Evolutionary conservation across 2,888 invertebrate species (phyloP), one percentile per base, ranked within the genome.

Genomic region (Spialia ferax): DNA sequence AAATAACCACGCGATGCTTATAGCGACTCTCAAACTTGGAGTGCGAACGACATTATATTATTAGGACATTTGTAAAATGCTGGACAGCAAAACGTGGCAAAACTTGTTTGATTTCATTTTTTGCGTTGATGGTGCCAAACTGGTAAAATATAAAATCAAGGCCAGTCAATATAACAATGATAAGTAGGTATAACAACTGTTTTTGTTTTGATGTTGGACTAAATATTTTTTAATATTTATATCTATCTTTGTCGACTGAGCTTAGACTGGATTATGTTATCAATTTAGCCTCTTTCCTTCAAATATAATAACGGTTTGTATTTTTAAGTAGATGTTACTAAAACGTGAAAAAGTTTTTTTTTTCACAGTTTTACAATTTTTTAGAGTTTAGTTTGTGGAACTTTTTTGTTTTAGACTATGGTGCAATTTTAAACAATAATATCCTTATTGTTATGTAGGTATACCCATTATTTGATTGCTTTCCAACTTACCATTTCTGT

Each of bases 401-500:
- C n/a, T n/a, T n/a, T n/a, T n/a, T n/a, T n/a, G n/a, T n/a, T n/a
- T n/a, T n/a, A n/a, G n/a, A n/a, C n/a, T n/a, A n/a, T n/a, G n/a
- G n/a, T n/a, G n/a, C n/a, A n/a, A n/a, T n/a, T n/a, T n/a, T n/a
- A n/a, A n/a, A n/a, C n/a, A n/a, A n/a, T n/a, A n/a, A n/a, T n/a
- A n/a, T n/a, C n/a, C n/a, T n/a, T n/a, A n/a, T n/a, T n/a, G n/a
- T n/a, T n/a, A n/a, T n/a, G n/a, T n/a, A n/a, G 38, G 2, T 2
- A 38, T 38, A 38, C 38, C 6, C 38, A 13, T 38, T 6, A 38
- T 38, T 42, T 4, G 15, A 4, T 18, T 5, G 0, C 5, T 7
- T 50, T 50, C 48, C 23, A 3, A 69, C 59, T 94, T 87, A 99
- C 99, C 96, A 99, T 95, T 95, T 99, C 99, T 4, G 97, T 95